These are phyloP conservation scores for Amphiduros pacificus DNA, from an alignment of 2,888 invertebrate genomes.

Conservation along the genomic window DNA sequence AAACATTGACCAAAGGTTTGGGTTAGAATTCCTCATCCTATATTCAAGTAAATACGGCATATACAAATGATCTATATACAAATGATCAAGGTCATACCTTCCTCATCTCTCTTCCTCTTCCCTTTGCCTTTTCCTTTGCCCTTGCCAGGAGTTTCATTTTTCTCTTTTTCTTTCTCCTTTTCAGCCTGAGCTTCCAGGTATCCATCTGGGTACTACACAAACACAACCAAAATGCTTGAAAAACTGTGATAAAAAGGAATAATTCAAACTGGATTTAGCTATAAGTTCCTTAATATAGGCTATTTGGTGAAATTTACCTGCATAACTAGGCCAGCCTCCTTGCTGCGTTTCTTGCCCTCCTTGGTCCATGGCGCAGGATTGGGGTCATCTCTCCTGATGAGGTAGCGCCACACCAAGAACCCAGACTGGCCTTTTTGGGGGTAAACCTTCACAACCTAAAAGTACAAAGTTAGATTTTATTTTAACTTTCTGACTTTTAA, in stretches of 20 bases:
- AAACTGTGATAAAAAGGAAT: too few relatives aligned
- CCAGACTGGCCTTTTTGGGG: slow-evolving; percentile 78
- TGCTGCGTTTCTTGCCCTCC: slow-evolving; percentile 66
- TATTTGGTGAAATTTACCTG: too few relatives aligned
- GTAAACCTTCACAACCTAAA: slow-evolving; percentile 76
- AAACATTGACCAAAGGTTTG: too few relatives aligned
- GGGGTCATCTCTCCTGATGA: slow-evolving; percentile 77
- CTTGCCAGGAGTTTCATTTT: slow-evolving; percentile 13
- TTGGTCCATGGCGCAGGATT: slow-evolving; percentile 79
- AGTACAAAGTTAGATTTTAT: not conserved
- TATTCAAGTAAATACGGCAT: too few relatives aligned
- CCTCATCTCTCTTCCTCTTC: slow-evolving; percentile 45
- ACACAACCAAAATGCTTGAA: not conserved
- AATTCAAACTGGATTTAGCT: too few relatives aligned
- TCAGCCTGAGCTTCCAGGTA: slow-evolving; percentile 70
- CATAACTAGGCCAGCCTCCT: slow-evolving; percentile 60
- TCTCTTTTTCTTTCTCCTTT: slow-evolving; percentile 38
- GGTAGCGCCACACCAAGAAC: slow-evolving; percentile 78
- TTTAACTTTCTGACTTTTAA: too few relatives aligned
- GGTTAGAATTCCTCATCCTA: too few relatives aligned
- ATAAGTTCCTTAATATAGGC: too few relatives aligned
- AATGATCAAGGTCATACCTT: too few relatives aligned
- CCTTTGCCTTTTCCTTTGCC: slow-evolving; percentile 33
- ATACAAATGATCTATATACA: too few relatives aligned
- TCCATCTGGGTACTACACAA: slow-evolving; percentile 71